Conservation (phyloP, 64 coral and sea anemone species). For the Dendrophyllia cribrosa region DNA sequence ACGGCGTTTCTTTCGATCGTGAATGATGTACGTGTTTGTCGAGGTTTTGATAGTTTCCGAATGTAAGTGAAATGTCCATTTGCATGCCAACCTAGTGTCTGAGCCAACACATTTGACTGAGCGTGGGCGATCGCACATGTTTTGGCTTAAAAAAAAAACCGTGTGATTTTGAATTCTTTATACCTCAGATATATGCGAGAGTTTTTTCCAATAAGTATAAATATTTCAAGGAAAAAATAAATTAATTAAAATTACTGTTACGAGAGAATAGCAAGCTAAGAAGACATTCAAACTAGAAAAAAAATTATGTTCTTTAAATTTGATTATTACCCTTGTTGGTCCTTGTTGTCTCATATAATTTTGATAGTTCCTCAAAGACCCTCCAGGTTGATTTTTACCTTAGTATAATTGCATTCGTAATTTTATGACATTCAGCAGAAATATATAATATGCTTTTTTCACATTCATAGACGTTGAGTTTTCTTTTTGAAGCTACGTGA, state of each 20-base stretch:
- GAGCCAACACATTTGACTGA: neutral
- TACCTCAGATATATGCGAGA: neutral
- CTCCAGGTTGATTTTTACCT: neutral
- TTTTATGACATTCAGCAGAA: neutral
- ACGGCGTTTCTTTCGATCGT: neutral
- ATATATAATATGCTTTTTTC: neutral
- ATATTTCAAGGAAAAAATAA: neutral
- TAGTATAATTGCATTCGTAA: neutral
- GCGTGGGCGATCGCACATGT: slow-evolving; percentile 29
- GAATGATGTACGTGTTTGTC: neutral
- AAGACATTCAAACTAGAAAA: neutral
- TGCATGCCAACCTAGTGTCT: neutral
- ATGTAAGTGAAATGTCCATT: slow-evolving; percentile 43
- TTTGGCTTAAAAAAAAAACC: neutral
- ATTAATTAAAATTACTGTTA: neutral
- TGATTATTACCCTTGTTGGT: neutral
- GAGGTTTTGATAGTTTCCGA: neutral
- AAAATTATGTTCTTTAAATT: neutral
- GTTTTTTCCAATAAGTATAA: neutral
- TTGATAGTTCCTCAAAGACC: neutral
- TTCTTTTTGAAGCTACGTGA: neutral
- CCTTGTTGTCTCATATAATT: neutral
- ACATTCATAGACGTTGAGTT: neutral
- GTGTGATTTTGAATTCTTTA: slow-evolving; percentile 2
- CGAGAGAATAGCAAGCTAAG: neutral